Base-by-base conservation (phyloP, 1,140 invertebrate genomes). In the Ptiloglossa arizonensis region DNA sequence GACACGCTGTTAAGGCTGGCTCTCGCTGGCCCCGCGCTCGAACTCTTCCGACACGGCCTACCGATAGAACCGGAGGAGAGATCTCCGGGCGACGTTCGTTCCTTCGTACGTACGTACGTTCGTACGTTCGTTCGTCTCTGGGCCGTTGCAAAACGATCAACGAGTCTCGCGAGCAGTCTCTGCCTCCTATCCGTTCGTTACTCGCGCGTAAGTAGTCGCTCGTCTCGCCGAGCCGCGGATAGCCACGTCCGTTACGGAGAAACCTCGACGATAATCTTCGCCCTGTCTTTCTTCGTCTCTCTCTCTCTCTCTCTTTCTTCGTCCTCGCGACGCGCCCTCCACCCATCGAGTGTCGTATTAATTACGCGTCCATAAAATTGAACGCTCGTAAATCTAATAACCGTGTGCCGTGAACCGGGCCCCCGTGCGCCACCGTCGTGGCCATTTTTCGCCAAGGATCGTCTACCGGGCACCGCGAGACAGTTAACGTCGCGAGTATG, bases 1-100 rank as follows among this genome's bases (percentile, higher is more conserved):
- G 83, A 72, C 80, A 71, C 79, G 75, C 73, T 63, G 72, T 79
- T 86, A 88, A 85, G 68, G 82, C 75, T 41, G 57, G 35, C 54
- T 67, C 52, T 81, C 29, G n/a, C n/a, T n/a, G n/a, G n/a, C 67
- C 57, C 19, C 68, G 50, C 27, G 35, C 27, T 67, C 56, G 41
- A 44, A 56, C 44, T 71, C 54, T 82, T 71, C 66, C 74, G 56
- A 19, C 67, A 24, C 24, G 24, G 32, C 35, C 38, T n/a, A 48
- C 17, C 68, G 80, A 82, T 82, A 82, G n/a, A n/a, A n/a, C 41
- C 50, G 35, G 13, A 63, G 60, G 22, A 71, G 54, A 38, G 50
- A 69, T n/a, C 22, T 52, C 2, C 67, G 5, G 27, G 19, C 44
- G 62, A 35, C 41, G 41, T 11, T 9, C 41, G 5, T 62, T 24